These are phyloP conservation scores for Myopa testacea DNA, from an alignment of 2,888 invertebrate species.

Conservation along the genomic window DNA sequence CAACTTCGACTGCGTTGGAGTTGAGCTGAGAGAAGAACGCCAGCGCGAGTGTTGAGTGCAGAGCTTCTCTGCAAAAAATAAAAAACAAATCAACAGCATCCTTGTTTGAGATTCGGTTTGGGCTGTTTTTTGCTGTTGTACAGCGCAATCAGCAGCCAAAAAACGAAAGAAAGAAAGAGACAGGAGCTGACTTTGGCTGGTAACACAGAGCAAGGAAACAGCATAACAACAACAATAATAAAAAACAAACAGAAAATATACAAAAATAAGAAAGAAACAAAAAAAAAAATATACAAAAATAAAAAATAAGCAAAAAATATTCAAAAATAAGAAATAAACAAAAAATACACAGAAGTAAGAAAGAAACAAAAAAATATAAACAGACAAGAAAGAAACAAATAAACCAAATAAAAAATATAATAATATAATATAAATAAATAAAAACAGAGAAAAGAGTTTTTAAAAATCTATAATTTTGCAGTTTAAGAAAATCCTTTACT, in stretches of 20 bases:
- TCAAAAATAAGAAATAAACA: no score
- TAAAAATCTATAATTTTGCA: no score
- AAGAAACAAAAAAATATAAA: neutral
- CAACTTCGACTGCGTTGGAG: neutral
- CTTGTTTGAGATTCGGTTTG: neutral
- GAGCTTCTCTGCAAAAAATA: constrained; percentile 27
- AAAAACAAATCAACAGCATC: constrained; percentile 11
- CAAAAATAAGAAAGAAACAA: neutral
- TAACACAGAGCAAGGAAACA: neutral
- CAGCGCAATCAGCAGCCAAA: no score
- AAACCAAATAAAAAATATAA: neutral
- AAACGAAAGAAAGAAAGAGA: no score
- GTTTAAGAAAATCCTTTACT: no score
- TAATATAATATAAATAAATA: neutral
- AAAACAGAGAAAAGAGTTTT: neutral
- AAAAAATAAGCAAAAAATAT: neutral
- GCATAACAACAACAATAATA: neutral
- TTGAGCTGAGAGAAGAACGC: neutral
- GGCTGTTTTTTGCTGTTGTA: no score
- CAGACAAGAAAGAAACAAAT: neutral
- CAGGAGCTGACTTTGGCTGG: neutral
- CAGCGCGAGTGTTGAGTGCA: neutral
- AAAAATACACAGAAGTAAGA: neutral
- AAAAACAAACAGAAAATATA: neutral
- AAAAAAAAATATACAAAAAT: neutral